Evolutionary conservation across 1,140 invertebrate genomes (phyloP), one percentile per base, ranked within the genome.

Genomic region (Rhyacophila brunnea): DNA sequence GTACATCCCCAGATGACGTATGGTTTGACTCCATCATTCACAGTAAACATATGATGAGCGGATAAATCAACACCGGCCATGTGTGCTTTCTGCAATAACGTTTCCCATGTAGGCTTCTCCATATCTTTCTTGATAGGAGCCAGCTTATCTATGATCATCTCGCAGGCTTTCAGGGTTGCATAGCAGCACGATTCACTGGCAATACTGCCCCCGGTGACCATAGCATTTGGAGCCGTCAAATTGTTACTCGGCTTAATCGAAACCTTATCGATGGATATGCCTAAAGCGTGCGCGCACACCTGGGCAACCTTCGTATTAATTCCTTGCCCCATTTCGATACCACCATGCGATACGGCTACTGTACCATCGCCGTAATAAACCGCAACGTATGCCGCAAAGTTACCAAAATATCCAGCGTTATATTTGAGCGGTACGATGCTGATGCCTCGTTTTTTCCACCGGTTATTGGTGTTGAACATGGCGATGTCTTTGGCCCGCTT

Each of bases 261-360:
- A 1, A 93, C 74, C 71, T 83, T 79, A 1, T 85, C 81, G 52
- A 92, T 59, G 28, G 87, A 81, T 52, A 92, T 86, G 1, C 85
- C 85, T 1, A 93, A 71, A 20, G 79, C 81, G 62, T 87, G 81
- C 2, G 89, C 90, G 59, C 82, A 86, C 2, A 88, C 84, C 81
- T 93, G 91, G 17, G 83, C 84, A 10, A 85, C 82, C 87, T 92
- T 80, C 0, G 85, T 86, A 62, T 86, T 91, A 40, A 94, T 84
- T 1, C 92, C 92, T 79, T 95, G 92, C 6, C 92, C 92, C 74
- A 89, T 88, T 82, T 95, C 92, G 35, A 92, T 84, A 20, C 90
- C 91, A 45, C 85, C 89, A 67, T 92, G 90, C 10, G 81, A 79
- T 20, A 94, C 78, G 0, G 84, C 79, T 0, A 94, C 88, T 0